Base-by-base conservation (phyloP, 2,888 invertebrate genomes). In the Sinopyrophorus schimmeli region DNA sequence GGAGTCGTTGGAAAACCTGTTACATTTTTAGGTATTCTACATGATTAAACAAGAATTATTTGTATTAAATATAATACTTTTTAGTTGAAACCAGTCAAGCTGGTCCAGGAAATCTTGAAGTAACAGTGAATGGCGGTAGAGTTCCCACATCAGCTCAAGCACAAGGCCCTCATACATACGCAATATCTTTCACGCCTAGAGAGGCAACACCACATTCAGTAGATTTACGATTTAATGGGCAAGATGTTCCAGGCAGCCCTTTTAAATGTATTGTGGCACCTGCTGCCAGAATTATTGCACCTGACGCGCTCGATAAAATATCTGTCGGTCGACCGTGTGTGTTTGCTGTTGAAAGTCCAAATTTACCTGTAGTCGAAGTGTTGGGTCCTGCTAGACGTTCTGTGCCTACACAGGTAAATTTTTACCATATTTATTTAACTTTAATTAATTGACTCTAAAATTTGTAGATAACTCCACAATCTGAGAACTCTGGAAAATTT, bases 101-200 rank as follows among this genome's bases (percentile, higher is more conserved):
- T 3, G 99, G 98, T 10, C 95, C 98, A 0, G 99, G 99, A 12
- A 98, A 99, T 74, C 77, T 99, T 27, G 98, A 99, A 74, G 98
- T 99, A 48, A 95, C 96, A 0, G 97, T 99, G 16, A 98, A 99
- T 68, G 95, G 96, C 4, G 98, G 98, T 0, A 83, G 94, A 52
- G 96, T 98, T 18, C 95, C 97, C 0, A 96, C 96, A 0, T 93
- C 93, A 14, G 96, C 96, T 6, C 94, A 96, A 68, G 94, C 94
- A 0, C 93, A 96, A 69, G 97, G 97, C 17, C 93, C 95, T 16
- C 93, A 95, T 68, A 92, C 91, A 0, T 97, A 96, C 72, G 93
- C 94, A 15, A 97, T 98, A 62, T 95, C 96, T 18, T 99, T 99
- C 74, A 92, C 95, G 5, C 98, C 98, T 0, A 82, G 93, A 27